Evolutionary conservation across 2,797 vertebrate species (phyloP).

Genomic region (Melanotaenia trifasciata): DNA sequence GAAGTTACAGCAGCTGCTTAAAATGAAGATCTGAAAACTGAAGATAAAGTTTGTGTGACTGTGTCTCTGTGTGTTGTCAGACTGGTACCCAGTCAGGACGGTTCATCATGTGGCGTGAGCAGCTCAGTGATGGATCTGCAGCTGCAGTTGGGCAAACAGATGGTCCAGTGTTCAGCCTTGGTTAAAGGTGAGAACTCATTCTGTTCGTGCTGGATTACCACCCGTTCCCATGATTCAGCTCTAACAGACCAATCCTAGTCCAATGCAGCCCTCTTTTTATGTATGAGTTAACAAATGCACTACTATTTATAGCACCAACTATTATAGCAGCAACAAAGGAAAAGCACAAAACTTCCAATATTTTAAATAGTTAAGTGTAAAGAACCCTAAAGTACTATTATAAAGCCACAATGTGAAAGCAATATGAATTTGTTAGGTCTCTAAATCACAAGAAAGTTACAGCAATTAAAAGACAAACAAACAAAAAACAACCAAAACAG

Average conservation of each 20-base stretch:
- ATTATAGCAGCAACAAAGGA: neutral
- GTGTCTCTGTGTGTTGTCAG: conserved; percentile 60
- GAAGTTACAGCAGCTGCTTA: neutral
- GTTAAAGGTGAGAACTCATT: conserved; percentile 85
- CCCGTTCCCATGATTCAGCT: neutral
- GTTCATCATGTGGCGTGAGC: conserved; percentile 48
- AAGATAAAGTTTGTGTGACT: conserved; percentile 5
- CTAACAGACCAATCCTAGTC: neutral
- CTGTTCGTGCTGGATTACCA: neutral
- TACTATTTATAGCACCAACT: neutral
- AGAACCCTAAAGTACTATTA: neutral
- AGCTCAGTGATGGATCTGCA: conserved; percentile 83
- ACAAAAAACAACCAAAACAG: no score
- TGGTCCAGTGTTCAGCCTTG: conserved; percentile 85
- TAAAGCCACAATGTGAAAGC: no score
- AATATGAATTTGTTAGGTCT: no score
- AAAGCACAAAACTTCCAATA: neutral
- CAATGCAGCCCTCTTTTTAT: no score
- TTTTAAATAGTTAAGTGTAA: neutral
- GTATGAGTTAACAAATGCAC: neutral
- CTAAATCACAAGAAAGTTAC: no score
- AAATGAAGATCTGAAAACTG: neutral
- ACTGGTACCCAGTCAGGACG: conserved; percentile 70
- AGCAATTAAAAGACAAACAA: no score
- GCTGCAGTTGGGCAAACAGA: conserved; percentile 88